These are phyloP conservation scores for Myrmecobius fasciatus DNA, from an alignment of 2,113 vertebrate species.

Conservation along the genomic window DNA sequence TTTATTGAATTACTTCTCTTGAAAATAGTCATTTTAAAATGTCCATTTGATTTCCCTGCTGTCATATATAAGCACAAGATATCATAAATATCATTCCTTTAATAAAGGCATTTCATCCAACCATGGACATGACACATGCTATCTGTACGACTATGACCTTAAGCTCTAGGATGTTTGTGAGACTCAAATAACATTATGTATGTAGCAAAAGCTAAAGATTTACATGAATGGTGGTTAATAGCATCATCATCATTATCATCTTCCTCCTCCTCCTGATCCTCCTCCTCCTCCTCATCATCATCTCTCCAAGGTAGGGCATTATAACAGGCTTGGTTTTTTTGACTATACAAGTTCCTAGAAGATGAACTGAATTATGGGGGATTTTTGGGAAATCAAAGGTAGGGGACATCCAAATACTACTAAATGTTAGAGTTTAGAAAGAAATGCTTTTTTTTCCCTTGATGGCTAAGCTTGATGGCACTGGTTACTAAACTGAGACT, in stretches of 20 bases:
- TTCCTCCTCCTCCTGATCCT: not conserved
- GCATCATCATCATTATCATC: not conserved
- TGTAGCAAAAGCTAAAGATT: not conserved
- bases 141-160: no score
- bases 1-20: not conserved
- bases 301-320: not conserved
- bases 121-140: no score
- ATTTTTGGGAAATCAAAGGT: not conserved
- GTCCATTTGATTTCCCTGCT: not conserved
- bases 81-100: not conserved
- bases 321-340: not conserved
- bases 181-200: not conserved
- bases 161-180: not conserved
- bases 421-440: not conserved
- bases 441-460: not conserved
- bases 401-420: not conserved
- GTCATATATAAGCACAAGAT: not conserved
- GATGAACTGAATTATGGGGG: not conserved
- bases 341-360: not conserved
- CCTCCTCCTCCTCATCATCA: not conserved
- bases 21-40: not conserved
- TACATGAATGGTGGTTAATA: not conserved
- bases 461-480: not conserved
- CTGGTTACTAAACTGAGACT: not conserved
- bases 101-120: not conserved